Percentiles rank a stretch among this genome's conserved stretches.
Conservation (phyloP, 1,140 invertebrate species). For the Danaus plexippus region DNA sequence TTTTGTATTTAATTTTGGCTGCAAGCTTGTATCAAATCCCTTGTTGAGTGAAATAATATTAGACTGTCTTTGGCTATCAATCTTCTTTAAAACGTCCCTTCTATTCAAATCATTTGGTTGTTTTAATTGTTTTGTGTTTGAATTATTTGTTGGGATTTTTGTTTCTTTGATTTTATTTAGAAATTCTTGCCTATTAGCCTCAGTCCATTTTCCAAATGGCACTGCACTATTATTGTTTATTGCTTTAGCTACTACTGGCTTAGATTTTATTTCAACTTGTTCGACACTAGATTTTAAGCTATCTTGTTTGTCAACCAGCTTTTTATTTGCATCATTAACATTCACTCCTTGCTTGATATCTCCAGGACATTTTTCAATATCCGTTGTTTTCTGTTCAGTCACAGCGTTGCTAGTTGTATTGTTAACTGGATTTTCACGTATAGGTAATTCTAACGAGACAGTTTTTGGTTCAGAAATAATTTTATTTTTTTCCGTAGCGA, state of each 20-base stretch:
- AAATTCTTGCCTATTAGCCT: conserved; percentile 60
- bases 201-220: conserved; percentile 65
- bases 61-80: conserved; percentile 56
- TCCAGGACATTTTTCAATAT: no score
- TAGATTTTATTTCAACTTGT: conserved; percentile 19
- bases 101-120: conserved; percentile 64
- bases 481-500: no score
- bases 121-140: conserved; percentile 59
- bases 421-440: no score
- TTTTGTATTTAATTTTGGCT: conserved; percentile 28
- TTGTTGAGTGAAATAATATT: conserved; percentile 32
- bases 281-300: background rate
- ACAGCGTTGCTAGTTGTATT: no score
- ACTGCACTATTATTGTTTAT: conserved; percentile 45
- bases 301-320: no score
- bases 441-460: no score
- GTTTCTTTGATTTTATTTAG: conserved; percentile 62
- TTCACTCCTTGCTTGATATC: no score
- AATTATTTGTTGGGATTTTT: conserved; percentile 41
- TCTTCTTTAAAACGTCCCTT: conserved; percentile 58
- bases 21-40: conserved; percentile 25
- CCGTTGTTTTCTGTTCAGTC: no score
- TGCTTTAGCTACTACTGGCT: conserved; percentile 27
- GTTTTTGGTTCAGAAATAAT: no score
- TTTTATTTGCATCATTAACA: no score